Conservation (phyloP, 2,888 invertebrate genomes). For the Seira ritae region DNA sequence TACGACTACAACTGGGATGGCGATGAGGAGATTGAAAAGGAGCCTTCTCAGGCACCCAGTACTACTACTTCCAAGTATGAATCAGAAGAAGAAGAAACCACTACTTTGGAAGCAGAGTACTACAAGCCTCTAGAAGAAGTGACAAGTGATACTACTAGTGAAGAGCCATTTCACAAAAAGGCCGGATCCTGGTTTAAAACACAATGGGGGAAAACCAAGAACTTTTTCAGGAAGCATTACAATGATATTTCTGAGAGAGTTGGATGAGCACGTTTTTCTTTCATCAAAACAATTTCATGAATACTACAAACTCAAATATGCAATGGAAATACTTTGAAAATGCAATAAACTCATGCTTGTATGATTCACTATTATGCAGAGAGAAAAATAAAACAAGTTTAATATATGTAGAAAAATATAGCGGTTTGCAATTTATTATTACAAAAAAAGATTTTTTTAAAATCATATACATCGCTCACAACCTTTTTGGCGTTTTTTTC, state of each 20-base stretch:
- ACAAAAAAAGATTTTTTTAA: slow-evolving; percentile 39
- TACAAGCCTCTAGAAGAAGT: too few species aligned
- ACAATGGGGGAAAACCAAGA: slow-evolving; percentile 29
- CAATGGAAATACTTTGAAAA: too few species aligned
- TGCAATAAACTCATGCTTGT: too few species aligned
- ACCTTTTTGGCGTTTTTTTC: slow-evolving; percentile 34
- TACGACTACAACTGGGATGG: slow-evolving; percentile 28
- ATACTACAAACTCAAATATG: too few species aligned
- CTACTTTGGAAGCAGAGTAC: too few species aligned
- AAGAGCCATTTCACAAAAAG: slow-evolving; percentile 15
- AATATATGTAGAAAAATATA: slow-evolving; percentile 44
- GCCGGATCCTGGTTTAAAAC: slow-evolving; percentile 37
- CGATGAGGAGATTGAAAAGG: slow-evolving; percentile 1
- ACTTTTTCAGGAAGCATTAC: slow-evolving; percentile 34
- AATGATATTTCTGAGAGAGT: background rate
- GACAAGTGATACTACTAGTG: background rate
- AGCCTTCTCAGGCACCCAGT: background rate
- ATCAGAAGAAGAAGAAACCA: too few species aligned
- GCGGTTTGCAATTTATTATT: slow-evolving; percentile 52
- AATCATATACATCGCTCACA: slow-evolving; percentile 37
- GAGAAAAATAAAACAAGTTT: background rate
- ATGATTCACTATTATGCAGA: too few species aligned
- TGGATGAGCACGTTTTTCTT: slow-evolving; percentile 15
- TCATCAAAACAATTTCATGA: too few species aligned
- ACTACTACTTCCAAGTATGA: too few species aligned